Evolutionary conservation across 2,797 vertebrate genomes (phyloP).

Genomic region (Aphelocoma californica): DNA sequence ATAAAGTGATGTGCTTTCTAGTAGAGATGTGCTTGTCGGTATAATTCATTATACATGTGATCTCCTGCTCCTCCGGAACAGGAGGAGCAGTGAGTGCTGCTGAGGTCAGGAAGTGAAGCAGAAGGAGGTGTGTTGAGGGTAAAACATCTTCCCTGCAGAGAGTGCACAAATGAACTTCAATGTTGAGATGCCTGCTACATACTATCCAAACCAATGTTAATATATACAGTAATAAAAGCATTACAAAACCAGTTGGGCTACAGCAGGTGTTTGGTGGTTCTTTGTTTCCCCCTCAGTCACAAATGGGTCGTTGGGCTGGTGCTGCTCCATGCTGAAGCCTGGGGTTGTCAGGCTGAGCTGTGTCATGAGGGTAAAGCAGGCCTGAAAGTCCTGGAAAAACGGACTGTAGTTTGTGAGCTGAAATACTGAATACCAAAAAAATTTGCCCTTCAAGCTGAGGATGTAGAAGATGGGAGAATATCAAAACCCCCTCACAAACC

Average conservation of each 20-base stretch:
- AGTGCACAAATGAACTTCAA: slow-evolving; percentile 70
- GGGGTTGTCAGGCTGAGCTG: not conserved
- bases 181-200: slow-evolving; percentile 67
- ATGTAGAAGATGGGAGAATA: not conserved
- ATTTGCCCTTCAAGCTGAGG: not conserved
- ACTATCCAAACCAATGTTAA: slow-evolving; percentile 67
- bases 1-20: slow-evolving; percentile 84
- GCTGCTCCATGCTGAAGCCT: not conserved
- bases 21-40: slow-evolving; percentile 79
- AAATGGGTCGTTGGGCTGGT: not conserved
- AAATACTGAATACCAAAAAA: not conserved
- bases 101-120: not conserved
- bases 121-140: not conserved
- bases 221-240: slow-evolving; percentile 72
- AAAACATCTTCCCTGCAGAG: slow-evolving; percentile 28
- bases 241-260: slow-evolving; percentile 64
- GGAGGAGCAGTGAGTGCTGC: not conserved
- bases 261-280: slow-evolving; percentile 25
- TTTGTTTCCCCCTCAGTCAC: not conserved
- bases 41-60: slow-evolving; percentile 72
- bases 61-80: slow-evolving; percentile 18
- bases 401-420: not conserved
- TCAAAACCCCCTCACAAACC: fast-evolving
- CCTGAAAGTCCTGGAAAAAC: fast-evolving
- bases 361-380: not conserved